phyloP scores from a whole-genome alignment of 2,888 invertebrate species.

The Thera britannica region DNA sequence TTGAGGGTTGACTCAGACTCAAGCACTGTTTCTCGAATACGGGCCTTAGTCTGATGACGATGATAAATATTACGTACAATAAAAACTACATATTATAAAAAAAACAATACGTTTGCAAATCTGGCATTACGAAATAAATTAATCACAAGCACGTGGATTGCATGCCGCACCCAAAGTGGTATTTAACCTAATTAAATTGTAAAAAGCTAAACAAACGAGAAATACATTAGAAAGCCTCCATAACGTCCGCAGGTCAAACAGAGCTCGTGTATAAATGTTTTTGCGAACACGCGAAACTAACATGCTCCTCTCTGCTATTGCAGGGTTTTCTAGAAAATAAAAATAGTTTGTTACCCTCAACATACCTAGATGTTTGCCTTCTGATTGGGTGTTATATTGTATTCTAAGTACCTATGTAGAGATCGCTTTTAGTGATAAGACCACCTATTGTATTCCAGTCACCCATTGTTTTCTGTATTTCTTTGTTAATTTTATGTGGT shows the following conservation, averaged over 20 bases:
- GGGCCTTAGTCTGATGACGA: too few relatives aligned
- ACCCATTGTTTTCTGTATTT: too few relatives aligned
- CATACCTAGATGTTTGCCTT: too few relatives aligned
- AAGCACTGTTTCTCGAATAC: too few relatives aligned
- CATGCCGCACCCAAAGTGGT: slow-evolving; percentile 6
- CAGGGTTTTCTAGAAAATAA: too few relatives aligned
- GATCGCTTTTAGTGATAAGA: too few relatives aligned
- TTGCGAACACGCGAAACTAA: slow-evolving; percentile 32
- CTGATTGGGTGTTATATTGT: too few relatives aligned
- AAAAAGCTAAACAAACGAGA: slow-evolving; percentile 3
- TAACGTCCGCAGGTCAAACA: slow-evolving; percentile 28
- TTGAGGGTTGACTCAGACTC: too few relatives aligned
- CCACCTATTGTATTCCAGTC: too few relatives aligned
- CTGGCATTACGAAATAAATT: background rate
- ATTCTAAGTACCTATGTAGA: too few relatives aligned
- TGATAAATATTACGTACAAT: background rate
- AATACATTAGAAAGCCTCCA: slow-evolving; percentile 8
- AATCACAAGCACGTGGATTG: background rate
- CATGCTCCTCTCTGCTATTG: background rate
- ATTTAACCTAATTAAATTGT: slow-evolving; percentile 19
- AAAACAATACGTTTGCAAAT: background rate
- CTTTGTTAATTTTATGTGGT: too few relatives aligned
- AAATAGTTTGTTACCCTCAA: too few relatives aligned
- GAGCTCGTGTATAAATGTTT: slow-evolving; percentile 20
- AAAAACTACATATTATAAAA: background rate